phyloP scores from a whole-genome alignment of 2,888 invertebrate genomes.

The Ichneumoninae sp. region DNA sequence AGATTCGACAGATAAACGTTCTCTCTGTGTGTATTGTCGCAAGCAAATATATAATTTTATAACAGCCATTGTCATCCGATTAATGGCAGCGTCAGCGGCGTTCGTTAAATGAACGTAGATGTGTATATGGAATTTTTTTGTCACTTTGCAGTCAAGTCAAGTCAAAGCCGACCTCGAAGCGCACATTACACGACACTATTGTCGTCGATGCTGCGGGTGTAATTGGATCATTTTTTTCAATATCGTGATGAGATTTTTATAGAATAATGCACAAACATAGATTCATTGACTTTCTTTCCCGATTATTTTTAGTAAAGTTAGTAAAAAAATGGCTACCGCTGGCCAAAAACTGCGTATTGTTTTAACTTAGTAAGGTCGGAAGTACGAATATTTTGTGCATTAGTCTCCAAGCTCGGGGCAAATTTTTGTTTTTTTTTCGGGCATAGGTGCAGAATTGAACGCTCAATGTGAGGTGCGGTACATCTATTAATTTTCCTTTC shows the following conservation, averaged over 20 bases:
- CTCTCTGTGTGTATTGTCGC: conserved; percentile 34
- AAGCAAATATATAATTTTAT: conserved; percentile 43
- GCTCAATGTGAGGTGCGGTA: conserved; percentile 36
- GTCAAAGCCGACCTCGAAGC: conserved; percentile 55
- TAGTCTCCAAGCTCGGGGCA: conserved; percentile 59
- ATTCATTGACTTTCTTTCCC: background rate
- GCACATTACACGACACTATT: conserved; percentile 37
- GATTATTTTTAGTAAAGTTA: background rate
- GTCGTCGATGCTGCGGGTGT: conserved; percentile 38
- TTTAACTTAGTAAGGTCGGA: background rate
- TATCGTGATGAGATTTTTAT: conserved; percentile 1
- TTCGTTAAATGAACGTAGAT: conserved; percentile 39
- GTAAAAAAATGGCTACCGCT: background rate
- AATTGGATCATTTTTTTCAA: conserved; percentile 15
- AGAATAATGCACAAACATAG: conserved; percentile 39
- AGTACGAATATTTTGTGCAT: conserved; percentile 55
- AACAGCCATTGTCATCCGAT: conserved; percentile 61
- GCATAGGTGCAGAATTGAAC: conserved; percentile 53
- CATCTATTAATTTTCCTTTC: conserved; percentile 25
- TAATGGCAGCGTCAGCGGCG: conserved; percentile 48
- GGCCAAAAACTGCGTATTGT: background rate
- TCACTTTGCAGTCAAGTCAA: conserved; percentile 39
- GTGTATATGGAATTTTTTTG: conserved; percentile 3
- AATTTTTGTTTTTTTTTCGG: conserved; percentile 36
- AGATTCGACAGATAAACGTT: conserved; percentile 54